Evolutionary conservation across 1,140 invertebrate genomes (phyloP).

Genomic region (honey bee (Apis mellifera)): Amel_HAv3.1 CM009935.2:4537501-4538000

Average conservation of each 20-base stretch:
- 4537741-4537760: background rate
- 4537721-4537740: no score
- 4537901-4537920: background rate
- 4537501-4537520: background rate
- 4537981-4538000: background rate
- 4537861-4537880: no score
- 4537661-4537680: conserved; percentile 9
- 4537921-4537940: background rate
- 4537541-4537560: conserved; percentile 38
- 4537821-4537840: background rate
- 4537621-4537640: conserved; percentile 38
- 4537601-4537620: conserved; percentile 12
- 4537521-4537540: background rate
- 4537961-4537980: no score
- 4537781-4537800: background rate
- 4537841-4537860: background rate
- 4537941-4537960: background rate
- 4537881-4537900: no score
- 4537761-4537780: background rate
- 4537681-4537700: conserved; percentile 31
- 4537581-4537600: conserved; percentile 49
- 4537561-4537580: conserved; percentile 56
- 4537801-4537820: no score
- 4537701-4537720: conserved; percentile 28
- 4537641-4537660: conserved; percentile 55